Evolutionary conservation across 2,888 invertebrate genomes (phyloP).

Genomic region (Melitaea athalia): DNA sequence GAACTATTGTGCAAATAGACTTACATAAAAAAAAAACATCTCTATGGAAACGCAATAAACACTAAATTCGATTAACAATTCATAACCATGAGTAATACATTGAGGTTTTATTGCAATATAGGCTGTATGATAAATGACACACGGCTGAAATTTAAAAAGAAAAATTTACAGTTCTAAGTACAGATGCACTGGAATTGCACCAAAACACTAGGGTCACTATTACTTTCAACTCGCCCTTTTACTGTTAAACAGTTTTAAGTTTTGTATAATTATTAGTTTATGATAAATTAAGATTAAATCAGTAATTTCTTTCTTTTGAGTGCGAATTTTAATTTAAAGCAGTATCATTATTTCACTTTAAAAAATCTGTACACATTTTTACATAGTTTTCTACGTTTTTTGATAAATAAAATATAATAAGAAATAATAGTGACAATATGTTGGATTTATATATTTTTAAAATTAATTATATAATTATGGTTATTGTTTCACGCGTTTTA

Average conservation of each 20-base stretch:
- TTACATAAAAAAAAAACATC: neutral
- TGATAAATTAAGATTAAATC: too few species aligned
- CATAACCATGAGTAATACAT: neutral
- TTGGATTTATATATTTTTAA: neutral
- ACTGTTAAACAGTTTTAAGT: too few species aligned
- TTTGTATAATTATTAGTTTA: neutral
- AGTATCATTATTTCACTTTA: too few species aligned
- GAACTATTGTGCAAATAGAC: neutral
- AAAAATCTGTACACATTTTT: too few species aligned
- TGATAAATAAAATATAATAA: neutral
- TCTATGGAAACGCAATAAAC: neutral
- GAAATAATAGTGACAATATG: neutral
- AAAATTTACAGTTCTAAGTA: slow-evolving; percentile 39
- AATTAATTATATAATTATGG: neutral
- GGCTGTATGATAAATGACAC: slow-evolving; percentile 12
- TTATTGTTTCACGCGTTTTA: neutral
- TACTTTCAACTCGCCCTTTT: neutral
- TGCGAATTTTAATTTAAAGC: neutral
- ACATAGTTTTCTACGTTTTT: too few species aligned
- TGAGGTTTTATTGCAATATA: slow-evolving; percentile 16
- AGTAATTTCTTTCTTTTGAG: too few species aligned
- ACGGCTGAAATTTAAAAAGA: slow-evolving; percentile 15
- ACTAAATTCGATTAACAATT: neutral
- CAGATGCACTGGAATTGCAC: slow-evolving; percentile 60
- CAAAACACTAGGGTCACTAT: slow-evolving; percentile 40